A percentile compares a stretch with the other conserved stretches of the same genome.
These are phyloP conservation scores for Phenacoccus solenopsis DNA, from an alignment of 1,140 invertebrate species.

Conservation along the genomic window DNA sequence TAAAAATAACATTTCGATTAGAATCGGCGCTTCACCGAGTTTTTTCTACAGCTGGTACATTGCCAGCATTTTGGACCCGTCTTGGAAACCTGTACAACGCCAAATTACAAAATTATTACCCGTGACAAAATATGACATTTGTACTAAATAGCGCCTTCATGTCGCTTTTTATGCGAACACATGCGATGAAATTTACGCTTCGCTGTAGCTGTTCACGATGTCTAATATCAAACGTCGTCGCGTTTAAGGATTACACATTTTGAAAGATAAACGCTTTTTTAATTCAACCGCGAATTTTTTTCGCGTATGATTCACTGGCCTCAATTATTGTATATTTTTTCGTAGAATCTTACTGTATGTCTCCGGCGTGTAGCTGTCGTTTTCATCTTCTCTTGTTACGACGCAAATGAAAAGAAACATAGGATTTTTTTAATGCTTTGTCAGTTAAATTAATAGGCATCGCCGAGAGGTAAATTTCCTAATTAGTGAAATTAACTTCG, in stretches of 20 bases:
- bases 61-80: neutral
- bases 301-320: neutral
- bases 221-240: neutral
- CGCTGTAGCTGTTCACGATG: neutral
- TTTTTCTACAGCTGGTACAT: neutral
- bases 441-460: neutral
- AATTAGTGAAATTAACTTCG: no score
- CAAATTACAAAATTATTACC: conserved; percentile 15
- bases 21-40: neutral
- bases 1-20: conserved; percentile 13
- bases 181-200: neutral
- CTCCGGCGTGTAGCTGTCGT: neutral
- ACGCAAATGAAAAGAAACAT: neutral
- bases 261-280: neutral
- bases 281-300: neutral
- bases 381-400: neutral
- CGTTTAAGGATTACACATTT: neutral
- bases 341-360: neutral
- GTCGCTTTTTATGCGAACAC: neutral
- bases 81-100: neutral
- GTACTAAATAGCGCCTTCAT: conserved; percentile 9
- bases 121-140: conserved; percentile 16
- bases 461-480: no score
- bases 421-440: neutral
- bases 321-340: neutral